Evolutionary conservation across 2,888 invertebrate species (phyloP), one percentile per base, ranked within the genome.

Genomic region (Brachypalpus laphriformis): DNA sequence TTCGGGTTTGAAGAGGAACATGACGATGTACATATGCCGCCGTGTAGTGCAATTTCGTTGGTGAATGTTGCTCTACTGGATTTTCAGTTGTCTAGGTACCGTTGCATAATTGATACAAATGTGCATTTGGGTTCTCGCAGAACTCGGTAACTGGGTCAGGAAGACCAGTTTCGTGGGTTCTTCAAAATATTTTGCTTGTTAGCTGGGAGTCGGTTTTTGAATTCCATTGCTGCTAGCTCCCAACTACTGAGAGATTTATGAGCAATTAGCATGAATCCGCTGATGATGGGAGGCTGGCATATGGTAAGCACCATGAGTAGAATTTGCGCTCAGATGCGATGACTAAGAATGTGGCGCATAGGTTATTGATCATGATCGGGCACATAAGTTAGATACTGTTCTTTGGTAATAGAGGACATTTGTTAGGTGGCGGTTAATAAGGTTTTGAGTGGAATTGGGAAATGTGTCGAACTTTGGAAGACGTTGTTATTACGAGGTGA

Each of bases 131-230:
- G 61, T 56, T 49, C 59, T 18, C 11, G 34, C 40, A 78, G 75
- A 85, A 85, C 80, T 71, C 81, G 75, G 85, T 66, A 80, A 85
- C 85, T 85, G 54, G 85, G 85, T 80, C 85, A 85, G 70, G 66
- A 65, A 57, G 81, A 85, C 85, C 75, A 85, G 85, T 85, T 85
- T 49, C 45, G 49, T 63, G 42, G 72, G 66, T 57, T 72, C 49
- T 45, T 20, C n/a, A 8, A 37, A 66, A 66, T 9, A 14, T 9
- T 14, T 20, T 34, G 5, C 8, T 70, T 20, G 20, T 3, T 22
- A 34, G 31, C 28, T 63, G 22, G 18, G 42, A 57, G 68, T 45
- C 47, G 71, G 65, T 34, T 42, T 34, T 68, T 34, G 61, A 68
- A 63, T 59, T 71, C 42, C 65, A 11, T 25, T 34, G 57, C 28